Evolutionary conservation across 2,888 invertebrate species (phyloP), one percentile per base, ranked within the genome.

Genomic region (Vannuccia rotundouncinata): DNA sequence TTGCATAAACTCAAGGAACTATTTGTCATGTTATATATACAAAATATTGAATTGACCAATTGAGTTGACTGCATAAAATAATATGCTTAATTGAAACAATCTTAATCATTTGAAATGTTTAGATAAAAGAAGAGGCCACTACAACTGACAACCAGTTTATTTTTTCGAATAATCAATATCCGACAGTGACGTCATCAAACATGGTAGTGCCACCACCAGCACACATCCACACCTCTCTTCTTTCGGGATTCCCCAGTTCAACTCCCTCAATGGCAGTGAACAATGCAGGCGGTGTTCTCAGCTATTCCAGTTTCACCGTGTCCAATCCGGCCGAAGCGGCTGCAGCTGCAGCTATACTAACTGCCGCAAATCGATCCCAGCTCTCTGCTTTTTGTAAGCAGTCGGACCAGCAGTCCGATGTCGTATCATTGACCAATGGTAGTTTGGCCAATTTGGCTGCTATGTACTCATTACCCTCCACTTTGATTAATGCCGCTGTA

Each of bases 371-470:
- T 66, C 66, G 66, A 5, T n/a, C 17, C 10, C 66, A 66, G 5
- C 17, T 45, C 10, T 45, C 45, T 5, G 45, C 45, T 17, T 17
- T 45, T 5, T 45, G 45, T 17, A 45, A 45, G 17, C 66, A 66
- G 22, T 27, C 13, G 22, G 10, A 66, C 10, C 66, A 66, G 66
- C 66, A 66, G 66, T 22, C 5, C 17, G 17, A 45, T 45, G 66
- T 22, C 25, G 66, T 66, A 17, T 22, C 66, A 5, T 22, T 66
- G 66, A 75, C 75, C 27, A 75, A 75, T 31, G 29, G 29, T 25
- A 29, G 29, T 75, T 27, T 75, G 22, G 31, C 75, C 2, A 75
- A 29, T n/a, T 22, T 75, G 75, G 75, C 75, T 2, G 31, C 75
- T 5, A 29, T 75, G 29, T 75, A 75, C 22, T 22, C 75, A n/a